Evolutionary conservation across 2,888 invertebrate species (phyloP), one percentile per base, ranked within the genome.

Genomic region (Caenorhabditis sp.): DNA sequence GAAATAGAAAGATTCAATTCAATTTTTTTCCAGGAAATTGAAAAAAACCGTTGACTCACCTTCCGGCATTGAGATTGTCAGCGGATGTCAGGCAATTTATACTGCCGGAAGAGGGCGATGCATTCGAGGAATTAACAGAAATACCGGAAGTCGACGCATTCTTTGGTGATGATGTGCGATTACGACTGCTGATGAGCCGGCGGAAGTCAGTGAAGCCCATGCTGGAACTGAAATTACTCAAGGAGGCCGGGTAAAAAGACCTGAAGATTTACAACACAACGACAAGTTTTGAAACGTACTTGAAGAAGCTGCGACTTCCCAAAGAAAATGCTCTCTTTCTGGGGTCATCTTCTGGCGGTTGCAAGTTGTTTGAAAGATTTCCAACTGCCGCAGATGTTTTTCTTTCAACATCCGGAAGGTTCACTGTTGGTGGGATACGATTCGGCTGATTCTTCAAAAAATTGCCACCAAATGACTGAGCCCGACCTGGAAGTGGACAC

Each of bases 291-390:
- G 28, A 47, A 65, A 56, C 84, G 58, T 69, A 88, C 88, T 78
- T 81, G 64, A 88, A 79, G 71, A 88, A 87, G 32, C 64, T 67
- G 20, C 85, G 84, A 61, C 86, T 87, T 20, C 89, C 89, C 18
- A 89, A 77, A 8, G 89, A 89, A 67, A 89, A 88, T 5, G 89
- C 87, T 47, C 89, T 60, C 67, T 88, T 85, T 22, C 89, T 58
- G 3, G 86, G 78, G 40, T 87, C 88, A 11, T 88, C 88, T n/a
- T 64, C 47, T 11, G 85, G 83, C 9, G 72, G 65, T 5, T 67
- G 67, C n/a, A 84, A 56, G 22, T 58, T 78, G 8, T 64, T 62
- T 0, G 72, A 47, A 1, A 47, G 15, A 22, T 55, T 26, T 20
- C 60, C 60, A 11, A 37, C 37, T 0, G 58, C 64, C 18, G 67